phyloP scores from a whole-genome alignment of 1,140 invertebrate species.

The Cataglyphis hispanica region DNA sequence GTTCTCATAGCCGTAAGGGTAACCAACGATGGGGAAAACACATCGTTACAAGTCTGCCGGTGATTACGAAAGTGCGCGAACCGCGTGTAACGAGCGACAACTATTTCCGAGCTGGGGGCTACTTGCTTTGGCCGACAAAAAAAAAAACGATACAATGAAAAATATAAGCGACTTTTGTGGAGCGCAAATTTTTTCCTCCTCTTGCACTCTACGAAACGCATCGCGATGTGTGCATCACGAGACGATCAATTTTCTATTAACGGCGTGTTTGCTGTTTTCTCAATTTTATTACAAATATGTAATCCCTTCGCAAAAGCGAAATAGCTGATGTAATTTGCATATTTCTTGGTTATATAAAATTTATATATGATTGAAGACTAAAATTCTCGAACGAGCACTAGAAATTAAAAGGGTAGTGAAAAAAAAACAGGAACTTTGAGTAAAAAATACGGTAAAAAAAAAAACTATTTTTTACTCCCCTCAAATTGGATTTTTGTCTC shows the following conservation, averaged over 20 bases:
- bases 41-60: constrained; percentile 30
- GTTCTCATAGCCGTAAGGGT: constrained; percentile 34
- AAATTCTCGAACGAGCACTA: constrained; percentile 17
- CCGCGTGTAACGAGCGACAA: constrained; percentile 34
- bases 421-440: no score
- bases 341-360: not conserved
- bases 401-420: not conserved
- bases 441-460: no score
- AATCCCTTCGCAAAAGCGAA: not conserved
- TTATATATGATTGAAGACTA: no score
- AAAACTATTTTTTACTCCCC: no score
- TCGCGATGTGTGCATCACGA: not conserved
- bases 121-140: constrained; percentile 21
- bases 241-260: not conserved
- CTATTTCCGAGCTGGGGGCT: constrained; percentile 15
- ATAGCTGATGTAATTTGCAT: not conserved
- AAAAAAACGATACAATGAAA: constrained; percentile 42
- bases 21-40: constrained; percentile 9
- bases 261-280: not conserved
- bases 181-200: constrained; percentile 5
- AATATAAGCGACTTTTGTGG: constrained; percentile 46
- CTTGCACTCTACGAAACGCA: no score
- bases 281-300: not conserved
- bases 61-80: constrained; percentile 32
- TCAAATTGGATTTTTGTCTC: no score